Conservation (phyloP, 2,888 invertebrate species). For the Ariolimax columbianus region DNA sequence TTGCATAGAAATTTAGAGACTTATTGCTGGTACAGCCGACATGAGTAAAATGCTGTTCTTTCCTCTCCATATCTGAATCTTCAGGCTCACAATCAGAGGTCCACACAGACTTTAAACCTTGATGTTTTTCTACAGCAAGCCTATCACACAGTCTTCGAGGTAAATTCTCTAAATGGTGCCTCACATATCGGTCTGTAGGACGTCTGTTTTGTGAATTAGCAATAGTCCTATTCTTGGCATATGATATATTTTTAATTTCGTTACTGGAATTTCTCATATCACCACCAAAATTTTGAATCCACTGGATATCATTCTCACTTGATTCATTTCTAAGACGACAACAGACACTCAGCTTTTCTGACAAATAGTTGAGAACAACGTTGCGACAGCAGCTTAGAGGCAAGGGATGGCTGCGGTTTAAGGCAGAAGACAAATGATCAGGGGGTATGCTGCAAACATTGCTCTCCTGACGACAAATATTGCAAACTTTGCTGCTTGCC, state of each 20-base stretch:
- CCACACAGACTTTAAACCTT: constrained; percentile 53
- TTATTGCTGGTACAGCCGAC: constrained; percentile 81
- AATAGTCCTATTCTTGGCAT: neutral
- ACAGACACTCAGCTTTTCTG: constrained; percentile 31
- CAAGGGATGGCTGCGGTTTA: constrained; percentile 14
- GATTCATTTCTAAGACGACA: constrained; percentile 24
- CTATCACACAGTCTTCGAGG: constrained; percentile 61
- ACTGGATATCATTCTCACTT: neutral
- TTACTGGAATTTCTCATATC: neutral
- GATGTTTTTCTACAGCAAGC: constrained; percentile 62
- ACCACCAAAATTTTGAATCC: neutral
- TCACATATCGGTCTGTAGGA: constrained; percentile 64
- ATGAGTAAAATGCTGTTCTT: constrained; percentile 66
- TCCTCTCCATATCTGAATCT: neutral
- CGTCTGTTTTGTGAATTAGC: constrained; percentile 45
- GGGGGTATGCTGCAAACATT: neutral
- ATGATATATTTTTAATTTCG: neutral
- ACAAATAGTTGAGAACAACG: constrained; percentile 28
- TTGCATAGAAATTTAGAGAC: constrained; percentile 84
- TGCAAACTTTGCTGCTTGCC: constrained; percentile 36
- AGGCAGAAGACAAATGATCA: constrained; percentile 17
- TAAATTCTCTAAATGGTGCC: constrained; percentile 58
- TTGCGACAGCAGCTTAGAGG: constrained; percentile 35
- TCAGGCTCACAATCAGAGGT: constrained; percentile 6
- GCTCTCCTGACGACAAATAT: constrained; percentile 26